Percentiles rank a stretch among this genome's conserved stretches.
These are phyloP conservation scores for Kobus ellipsiprymnus DNA, from an alignment of 2,113 vertebrate species.

Conservation along the genomic window DNA sequence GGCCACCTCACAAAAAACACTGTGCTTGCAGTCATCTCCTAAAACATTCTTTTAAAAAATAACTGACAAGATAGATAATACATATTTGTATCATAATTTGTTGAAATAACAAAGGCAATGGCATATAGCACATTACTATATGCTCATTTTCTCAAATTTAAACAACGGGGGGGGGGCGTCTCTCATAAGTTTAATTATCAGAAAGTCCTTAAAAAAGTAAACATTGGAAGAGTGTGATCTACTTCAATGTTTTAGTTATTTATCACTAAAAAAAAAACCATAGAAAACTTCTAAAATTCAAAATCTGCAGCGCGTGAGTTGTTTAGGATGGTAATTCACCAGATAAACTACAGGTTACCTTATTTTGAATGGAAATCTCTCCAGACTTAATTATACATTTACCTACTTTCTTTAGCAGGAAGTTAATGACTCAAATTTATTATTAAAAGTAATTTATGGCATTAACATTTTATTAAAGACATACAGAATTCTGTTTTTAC, in stretches of 20 bases:
- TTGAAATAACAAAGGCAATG: neutral
- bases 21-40: neutral
- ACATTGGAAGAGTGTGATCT: neutral
- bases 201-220: neutral
- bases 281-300: neutral
- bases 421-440: too few species aligned
- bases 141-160: neutral
- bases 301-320: neutral
- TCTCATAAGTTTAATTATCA: constrained; percentile 1
- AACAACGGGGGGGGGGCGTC: neutral
- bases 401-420: too few species aligned
- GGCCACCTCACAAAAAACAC: neutral
- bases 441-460: too few species aligned
- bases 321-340: neutral
- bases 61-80: neutral
- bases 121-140: neutral
- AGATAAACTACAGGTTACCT: neutral
- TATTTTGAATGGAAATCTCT: neutral
- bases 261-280: neutral
- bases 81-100: neutral
- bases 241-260: neutral
- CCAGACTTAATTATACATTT: neutral
- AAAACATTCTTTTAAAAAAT: neutral
- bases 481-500: neutral
- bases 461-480: neutral